These are phyloP conservation scores for Drosophila nikananu DNA, from an alignment of 1,140 invertebrate species.

Conservation along the genomic window DNA sequence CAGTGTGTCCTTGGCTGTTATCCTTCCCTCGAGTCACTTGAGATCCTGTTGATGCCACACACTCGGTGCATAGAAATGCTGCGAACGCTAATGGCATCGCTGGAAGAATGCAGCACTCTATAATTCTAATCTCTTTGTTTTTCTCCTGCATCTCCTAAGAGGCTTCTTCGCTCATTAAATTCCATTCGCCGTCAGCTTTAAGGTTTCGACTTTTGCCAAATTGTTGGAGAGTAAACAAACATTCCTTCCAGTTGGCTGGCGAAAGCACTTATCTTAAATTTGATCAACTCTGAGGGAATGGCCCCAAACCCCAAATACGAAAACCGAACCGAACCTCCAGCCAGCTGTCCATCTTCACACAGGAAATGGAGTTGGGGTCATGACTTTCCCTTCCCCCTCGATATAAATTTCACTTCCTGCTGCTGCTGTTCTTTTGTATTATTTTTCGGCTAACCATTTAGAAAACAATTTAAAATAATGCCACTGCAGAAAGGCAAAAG, in stretches of 20 bases:
- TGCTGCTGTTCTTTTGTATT: conserved; percentile 2
- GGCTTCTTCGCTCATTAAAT: conserved; percentile 23
- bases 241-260: conserved; percentile 46
- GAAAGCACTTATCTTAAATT: conserved; percentile 51
- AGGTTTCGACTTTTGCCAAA: conserved; percentile 31
- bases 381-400: conserved; percentile 7
- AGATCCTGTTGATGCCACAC: conserved; percentile 31
- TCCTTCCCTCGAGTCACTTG: conserved; percentile 27
- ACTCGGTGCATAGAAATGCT: conserved; percentile 7
- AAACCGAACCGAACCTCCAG: conserved; percentile 1
- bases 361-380: background rate
- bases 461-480: conserved; percentile 71
- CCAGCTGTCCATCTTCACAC: conserved; percentile 57
- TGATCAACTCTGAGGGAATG: conserved; percentile 29
- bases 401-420: conserved; percentile 22
- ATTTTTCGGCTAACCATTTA: conserved; percentile 56
- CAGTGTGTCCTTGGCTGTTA: conserved; percentile 28
- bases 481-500: conserved; percentile 53
- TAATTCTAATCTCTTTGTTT: conserved; percentile 46
- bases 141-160: conserved; percentile 8
- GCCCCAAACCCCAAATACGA: background rate
- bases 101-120: conserved; percentile 5
- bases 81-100: conserved; percentile 30
- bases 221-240: conserved; percentile 12
- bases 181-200: conserved; percentile 17